phyloP scores from a whole-genome alignment of 1,140 invertebrate genomes.

The Leptinotarsa lineolata region DNA sequence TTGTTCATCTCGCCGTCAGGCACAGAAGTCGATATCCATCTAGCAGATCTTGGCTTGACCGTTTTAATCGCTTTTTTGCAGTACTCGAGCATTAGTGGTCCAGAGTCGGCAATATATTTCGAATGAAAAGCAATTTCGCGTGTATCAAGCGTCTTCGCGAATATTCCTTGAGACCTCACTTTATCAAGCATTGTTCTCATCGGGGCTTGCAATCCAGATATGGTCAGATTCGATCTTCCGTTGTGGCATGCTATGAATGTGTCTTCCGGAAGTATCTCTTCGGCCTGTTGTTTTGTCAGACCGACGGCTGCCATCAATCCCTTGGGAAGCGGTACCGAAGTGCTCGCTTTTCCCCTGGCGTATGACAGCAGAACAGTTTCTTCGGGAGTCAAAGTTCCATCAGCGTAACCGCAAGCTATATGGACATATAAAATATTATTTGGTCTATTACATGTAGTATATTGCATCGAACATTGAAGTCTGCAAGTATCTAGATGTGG shows the following conservation, averaged over 20 bases:
- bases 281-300: conserved; percentile 83
- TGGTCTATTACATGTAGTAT: too few relatives aligned
- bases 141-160: conserved; percentile 86
- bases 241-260: conserved; percentile 93
- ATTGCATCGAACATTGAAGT: too few relatives aligned
- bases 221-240: conserved; percentile 84
- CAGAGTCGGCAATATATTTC: conserved; percentile 84
- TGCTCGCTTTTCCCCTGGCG: conserved; percentile 79
- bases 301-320: conserved; percentile 87
- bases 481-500: too few relatives aligned
- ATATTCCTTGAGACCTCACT: conserved; percentile 76
- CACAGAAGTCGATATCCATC: conserved; percentile 91
- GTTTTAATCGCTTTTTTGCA: conserved; percentile 73
- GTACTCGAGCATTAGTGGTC: conserved; percentile 61
- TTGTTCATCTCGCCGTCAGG: conserved; percentile 80
- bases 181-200: conserved; percentile 73
- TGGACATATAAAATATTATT: too few relatives aligned
- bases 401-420: conserved; percentile 81
- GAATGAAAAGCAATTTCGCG: conserved; percentile 92
- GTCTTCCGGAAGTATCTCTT: conserved; percentile 71
- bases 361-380: conserved; percentile 82
- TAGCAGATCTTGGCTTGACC: conserved; percentile 74
- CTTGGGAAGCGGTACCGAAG: conserved; percentile 63
- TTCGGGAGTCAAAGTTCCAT: conserved; percentile 79
- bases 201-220: conserved; percentile 80